Base-by-base conservation (phyloP, 2,797 vertebrate genomes). In the Fundulus diaphanus region DNA sequence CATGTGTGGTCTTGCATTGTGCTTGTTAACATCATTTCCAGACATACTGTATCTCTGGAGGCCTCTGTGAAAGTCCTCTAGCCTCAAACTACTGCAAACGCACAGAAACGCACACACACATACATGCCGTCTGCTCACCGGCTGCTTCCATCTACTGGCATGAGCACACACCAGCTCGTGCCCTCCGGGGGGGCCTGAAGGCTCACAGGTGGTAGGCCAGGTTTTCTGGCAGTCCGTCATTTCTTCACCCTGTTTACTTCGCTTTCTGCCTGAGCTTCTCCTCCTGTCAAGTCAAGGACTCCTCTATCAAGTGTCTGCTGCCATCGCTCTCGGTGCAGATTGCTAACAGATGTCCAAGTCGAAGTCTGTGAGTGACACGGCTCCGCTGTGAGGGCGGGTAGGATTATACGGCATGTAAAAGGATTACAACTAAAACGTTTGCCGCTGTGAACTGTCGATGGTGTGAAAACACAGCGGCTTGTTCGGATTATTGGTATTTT, bases 401-500 rank as follows among this genome's bases (percentile, higher is more conserved):
- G 90, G 89, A 85, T 91, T 87, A 90, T 49, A 75, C 63, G 0
- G 82, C 82, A 48, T 90, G 86, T 91, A 90, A 93, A 85, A 78
- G 89, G 91, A 93, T 93, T 93, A 92, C 87, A 89, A 70, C 68
- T 33, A 76, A 84, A 77, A 84, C 31, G 78, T 44, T 78, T n/a
- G 69, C 46, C 71, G 78, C 48, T 77, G 76, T 79, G 35, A 66
- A 77, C 42, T 46, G 40, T 52, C 24, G 68, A 33, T 48, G 59
- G 59, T 44, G 77, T 16, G 35, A 49, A 78, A 46, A 71, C 48
- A 79, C 73, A 75, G 81, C 44, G 27, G 59, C 67, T 75, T 48
- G 5, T 80, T 83, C 44, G 8, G 85, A 83, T 90, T 84, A 83
- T 63, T 70, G 5, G 74, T 0, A 0, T n/a, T 56, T 56, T 74